Evolutionary conservation across 2,797 vertebrate genomes (phyloP), one percentile per base, ranked within the genome.

Genomic region (Chrysolophus pictus): DNA sequence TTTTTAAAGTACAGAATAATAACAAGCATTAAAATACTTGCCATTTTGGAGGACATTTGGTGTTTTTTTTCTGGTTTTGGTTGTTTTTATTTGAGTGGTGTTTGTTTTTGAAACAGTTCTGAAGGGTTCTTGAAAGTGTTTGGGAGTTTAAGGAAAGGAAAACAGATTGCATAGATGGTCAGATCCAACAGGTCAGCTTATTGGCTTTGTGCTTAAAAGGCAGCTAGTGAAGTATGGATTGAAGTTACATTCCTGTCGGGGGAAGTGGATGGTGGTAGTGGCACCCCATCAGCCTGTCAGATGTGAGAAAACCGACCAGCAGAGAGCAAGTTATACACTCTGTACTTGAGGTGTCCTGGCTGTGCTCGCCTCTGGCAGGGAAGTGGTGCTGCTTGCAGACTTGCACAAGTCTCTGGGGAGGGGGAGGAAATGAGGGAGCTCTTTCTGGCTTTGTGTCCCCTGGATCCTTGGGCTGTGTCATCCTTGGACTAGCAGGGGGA

Each of bases 391-490:
- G 72, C 84, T 60, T 42, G 42, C 29, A n/a, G 83, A 60, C 55
- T 51, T 59, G 70, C 33, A 7, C 0, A 0, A 26, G 33, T 55
- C 16, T 22, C 0, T 2, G 33, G 42, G 55, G 42, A 39, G 29
- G 2, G 63, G 55, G 41, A 77, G 44, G 26, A 78, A 63, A 35
- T 0, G 0, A 59, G 37, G 0, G 0, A 42, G 22, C 31, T 58
- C 21, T 35, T 56, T 68, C 56, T 44, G 78, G 3, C 19, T 21
- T 53, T 22, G 7, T 44, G 22, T 51, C 47, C 68, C 11, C 2
- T 55, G 71, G 37, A 13, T 71, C 70, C 63, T 46, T 75, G 70
- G 42, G 33, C 29, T 73, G 5, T 6, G 14, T 60, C 46, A 6
- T 14, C 53, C 47, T 33, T 14, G 37, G 31, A 33, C 46, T 49